Conservation (phyloP, 2,113 vertebrate genomes). For the Callorhinus ursinus region DNA sequence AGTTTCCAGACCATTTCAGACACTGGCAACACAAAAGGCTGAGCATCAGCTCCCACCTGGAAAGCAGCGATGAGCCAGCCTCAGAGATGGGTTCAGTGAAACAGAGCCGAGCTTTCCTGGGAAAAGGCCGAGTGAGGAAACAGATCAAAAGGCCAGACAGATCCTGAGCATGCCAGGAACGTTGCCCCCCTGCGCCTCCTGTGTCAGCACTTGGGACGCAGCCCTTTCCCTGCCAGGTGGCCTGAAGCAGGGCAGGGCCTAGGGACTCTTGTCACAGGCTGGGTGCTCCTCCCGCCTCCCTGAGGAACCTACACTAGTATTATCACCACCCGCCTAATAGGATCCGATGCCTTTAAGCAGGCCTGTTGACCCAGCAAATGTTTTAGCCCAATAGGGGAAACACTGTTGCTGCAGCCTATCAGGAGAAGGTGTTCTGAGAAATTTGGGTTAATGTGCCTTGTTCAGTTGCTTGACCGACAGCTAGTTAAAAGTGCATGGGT, state of each 20-base stretch:
- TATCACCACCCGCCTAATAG: not conserved
- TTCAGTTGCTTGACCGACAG: slow-evolving; percentile 59
- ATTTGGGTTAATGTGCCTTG: slow-evolving; percentile 59
- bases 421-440: slow-evolving; percentile 7
- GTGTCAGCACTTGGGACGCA: not conserved
- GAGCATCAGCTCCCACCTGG: slow-evolving; percentile 31
- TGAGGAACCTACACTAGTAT: not conserved
- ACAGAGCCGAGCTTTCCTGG: slow-evolving; percentile 21
- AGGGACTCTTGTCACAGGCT: not conserved
- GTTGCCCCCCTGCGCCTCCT: not conserved
- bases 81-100: not conserved
- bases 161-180: not conserved
- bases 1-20: slow-evolving; percentile 63
- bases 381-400: not conserved
- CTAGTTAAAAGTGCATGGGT: slow-evolving; percentile 47
- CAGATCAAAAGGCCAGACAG: slow-evolving; percentile 44
- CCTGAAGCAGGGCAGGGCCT: not conserved
- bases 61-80: not conserved
- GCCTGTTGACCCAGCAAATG: slow-evolving; percentile 39
- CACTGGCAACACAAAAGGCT: not conserved
- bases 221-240: not conserved
- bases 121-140: not conserved
- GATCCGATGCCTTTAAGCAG: not conserved
- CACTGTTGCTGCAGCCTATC: not conserved
- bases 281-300: not conserved